These are phyloP conservation scores for Cyprinus carpio DNA, from an alignment of 2,113 vertebrate genomes.

Conservation along the genomic window DNA sequence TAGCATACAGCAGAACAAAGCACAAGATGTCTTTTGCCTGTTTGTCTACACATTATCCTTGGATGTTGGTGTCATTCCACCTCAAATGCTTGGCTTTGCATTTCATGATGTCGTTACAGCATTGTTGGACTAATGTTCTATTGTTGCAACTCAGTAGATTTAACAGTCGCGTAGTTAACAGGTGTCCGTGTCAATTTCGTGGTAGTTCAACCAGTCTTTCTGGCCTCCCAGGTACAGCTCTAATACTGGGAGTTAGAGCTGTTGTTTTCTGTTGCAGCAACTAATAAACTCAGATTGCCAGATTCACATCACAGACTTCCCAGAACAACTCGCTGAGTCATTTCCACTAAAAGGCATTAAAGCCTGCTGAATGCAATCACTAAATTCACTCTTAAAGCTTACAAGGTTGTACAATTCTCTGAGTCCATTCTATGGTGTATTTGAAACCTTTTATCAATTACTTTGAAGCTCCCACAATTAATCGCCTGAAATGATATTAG, in stretches of 20 bases:
- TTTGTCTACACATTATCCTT: not conserved
- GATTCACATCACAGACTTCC: conserved; percentile 26
- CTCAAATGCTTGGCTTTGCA: not conserved
- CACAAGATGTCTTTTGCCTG: not conserved
- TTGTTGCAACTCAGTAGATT: not conserved
- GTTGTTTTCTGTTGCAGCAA: conserved; percentile 41
- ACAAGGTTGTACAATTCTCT: not conserved
- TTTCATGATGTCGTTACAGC: not conserved
- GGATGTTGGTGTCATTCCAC: not conserved
- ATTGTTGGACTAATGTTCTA: not conserved
- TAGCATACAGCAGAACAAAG: not conserved
- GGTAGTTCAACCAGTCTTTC: conserved; percentile 7
- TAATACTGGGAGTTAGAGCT: not conserved
- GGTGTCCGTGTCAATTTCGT: not conserved
- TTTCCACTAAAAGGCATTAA: conserved; percentile 22
- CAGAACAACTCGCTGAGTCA: conserved; percentile 38
- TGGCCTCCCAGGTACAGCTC: not conserved
- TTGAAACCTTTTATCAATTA: not conserved
- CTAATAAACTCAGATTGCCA: conserved; percentile 32
- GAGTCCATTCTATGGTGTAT: not conserved
- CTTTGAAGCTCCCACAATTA: not conserved
- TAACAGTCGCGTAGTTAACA: not conserved
- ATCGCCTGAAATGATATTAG: not conserved
- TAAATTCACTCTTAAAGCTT: conserved; percentile 7
- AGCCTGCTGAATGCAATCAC: not conserved